A percentile compares a stretch with the other conserved stretches of the same genome.
These are phyloP conservation scores for Hystrix cristata DNA, from an alignment of 2,113 vertebrate species.

Conservation along the genomic window DNA sequence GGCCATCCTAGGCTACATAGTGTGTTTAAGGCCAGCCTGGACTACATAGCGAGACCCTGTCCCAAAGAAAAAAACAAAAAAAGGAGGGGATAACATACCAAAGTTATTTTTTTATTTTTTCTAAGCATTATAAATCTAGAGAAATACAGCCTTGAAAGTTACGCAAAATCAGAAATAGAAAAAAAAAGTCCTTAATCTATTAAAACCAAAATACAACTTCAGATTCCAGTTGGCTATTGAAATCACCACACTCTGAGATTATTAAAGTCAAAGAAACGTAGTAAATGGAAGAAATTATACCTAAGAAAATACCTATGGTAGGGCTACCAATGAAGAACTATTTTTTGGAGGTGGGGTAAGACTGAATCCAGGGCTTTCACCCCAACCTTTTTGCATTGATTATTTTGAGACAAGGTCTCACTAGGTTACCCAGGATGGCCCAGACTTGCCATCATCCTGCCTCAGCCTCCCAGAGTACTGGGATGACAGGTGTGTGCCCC, in stretches of 20 bases:
- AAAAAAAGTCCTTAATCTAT: neutral
- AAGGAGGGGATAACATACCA: neutral
- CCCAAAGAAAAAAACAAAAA: too few species aligned
- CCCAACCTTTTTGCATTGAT: neutral
- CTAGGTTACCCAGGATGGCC: neutral
- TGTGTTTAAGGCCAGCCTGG: too few species aligned
- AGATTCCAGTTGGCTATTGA: neutral
- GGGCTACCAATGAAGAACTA: neutral
- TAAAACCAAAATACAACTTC: neutral
- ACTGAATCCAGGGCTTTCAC: neutral
- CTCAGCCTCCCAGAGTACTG: neutral
- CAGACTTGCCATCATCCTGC: neutral
- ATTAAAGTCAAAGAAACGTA: constrained; percentile 31
- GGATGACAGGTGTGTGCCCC: neutral
- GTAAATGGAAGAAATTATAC: constrained; percentile 16
- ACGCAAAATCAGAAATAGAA: constrained; percentile 26
- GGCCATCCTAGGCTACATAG: too few species aligned
- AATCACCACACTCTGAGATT: neutral
- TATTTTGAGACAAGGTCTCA: neutral
- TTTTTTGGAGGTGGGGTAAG: neutral
- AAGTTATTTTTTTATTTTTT: constrained; percentile 38
- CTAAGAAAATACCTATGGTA: neutral
- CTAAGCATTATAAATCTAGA: constrained; percentile 38
- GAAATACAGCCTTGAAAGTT: constrained; percentile 8
- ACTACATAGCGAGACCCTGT: too few species aligned